Evolutionary conservation across 2,797 vertebrate species (phyloP), one percentile per base, ranked within the genome.

Genomic region (Acanthurus lineatus): DNA sequence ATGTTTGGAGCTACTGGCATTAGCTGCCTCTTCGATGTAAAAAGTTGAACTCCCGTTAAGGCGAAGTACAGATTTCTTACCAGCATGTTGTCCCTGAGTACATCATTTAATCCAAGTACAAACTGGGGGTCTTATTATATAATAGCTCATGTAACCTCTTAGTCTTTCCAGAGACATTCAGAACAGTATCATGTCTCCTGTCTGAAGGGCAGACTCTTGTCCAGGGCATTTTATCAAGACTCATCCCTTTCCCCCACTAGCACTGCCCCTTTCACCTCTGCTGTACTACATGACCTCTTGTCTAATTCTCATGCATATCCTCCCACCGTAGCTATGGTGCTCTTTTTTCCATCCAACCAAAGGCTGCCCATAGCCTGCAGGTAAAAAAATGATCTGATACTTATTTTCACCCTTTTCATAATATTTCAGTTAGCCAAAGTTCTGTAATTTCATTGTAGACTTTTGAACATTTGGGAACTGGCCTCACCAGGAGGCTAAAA

Each of bases 1-100:
- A 80, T 84, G 77, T 91, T 86, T 88, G 86, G 68, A 89, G 64
- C 19, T 28, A 49, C 19, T 51, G 35, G 49, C 38, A 66, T 45
- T 14, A 57, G 40, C 49, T 15, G 10, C 22, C 9, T 16, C 52
- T 71, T 22, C 73, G 75, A 71, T 73, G 58, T 42, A 65, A 49
- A 40, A n/a, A 40, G 16, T 16, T 6, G 0, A 12, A 48, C 17
- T 28, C 20, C 20, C 57, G 2, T 40, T 51, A 56, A 11, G 25
- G 54, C 9, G 60, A 69, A 73, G 19, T 53, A 2, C 38, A 3
- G 6, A 5, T 42, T 72, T 81, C 17, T 42, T 15, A 25, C 38
- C 48, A 69, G 59, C 5, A 51, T 64, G 40, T 32, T 4, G 38
- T 38, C 15, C 3, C 4, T 28, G 48, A 14, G 19, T n/a, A 20